Base-by-base conservation (phyloP, 2,888 invertebrate species). In the Pedicia rivosa region DNA sequence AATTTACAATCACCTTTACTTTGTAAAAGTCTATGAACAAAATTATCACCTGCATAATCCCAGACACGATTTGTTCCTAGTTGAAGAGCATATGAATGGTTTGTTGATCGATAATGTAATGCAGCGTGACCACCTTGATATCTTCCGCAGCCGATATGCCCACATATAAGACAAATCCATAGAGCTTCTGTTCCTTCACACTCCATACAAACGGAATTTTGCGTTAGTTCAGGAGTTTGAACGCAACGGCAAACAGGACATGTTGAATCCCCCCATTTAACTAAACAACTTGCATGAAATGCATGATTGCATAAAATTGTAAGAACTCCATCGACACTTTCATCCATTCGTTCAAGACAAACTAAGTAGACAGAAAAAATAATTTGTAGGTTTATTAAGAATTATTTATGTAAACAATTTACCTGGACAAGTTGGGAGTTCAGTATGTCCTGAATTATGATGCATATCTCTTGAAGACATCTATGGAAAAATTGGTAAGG, bases 141-240 rank as follows among this genome's bases (percentile, higher is more conserved):
- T 52, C 95, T 72, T 4, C 98, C 97, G 60, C 98, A 99, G 17
- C 98, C 98, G 9, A 99, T 83, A 56, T 97, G 86, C 2, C 98
- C 98, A 57, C 98, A 99, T 43, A 99, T 91, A 37, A 99, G 68
- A 55, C 98, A 99, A 48, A 99, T 97, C 98, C 98, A 99, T 4
- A 99, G 66, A 37, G 91, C 77, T 48, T 88, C 86, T 1, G 76
- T 62, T 35, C 59, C 60, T 31, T 67, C 68, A 42, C 70, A 70
- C 57, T 63, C 70, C 68, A 57, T 72, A 59, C 61, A 74, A 54
- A 58, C 74, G 44, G 63, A 70, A 53, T 55, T 68, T 52, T 63
- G 70, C 46, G 61, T 59, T 39, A 70, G 64, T 44, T 70, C 70
- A 0, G 69, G 68, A 15, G 66, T 67, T 47, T 69, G 71, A 0